Evolutionary conservation across 2,797 vertebrate species (phyloP), one percentile per base, ranked within the genome.

Genomic region (Pangasius mekongensis): DNA sequence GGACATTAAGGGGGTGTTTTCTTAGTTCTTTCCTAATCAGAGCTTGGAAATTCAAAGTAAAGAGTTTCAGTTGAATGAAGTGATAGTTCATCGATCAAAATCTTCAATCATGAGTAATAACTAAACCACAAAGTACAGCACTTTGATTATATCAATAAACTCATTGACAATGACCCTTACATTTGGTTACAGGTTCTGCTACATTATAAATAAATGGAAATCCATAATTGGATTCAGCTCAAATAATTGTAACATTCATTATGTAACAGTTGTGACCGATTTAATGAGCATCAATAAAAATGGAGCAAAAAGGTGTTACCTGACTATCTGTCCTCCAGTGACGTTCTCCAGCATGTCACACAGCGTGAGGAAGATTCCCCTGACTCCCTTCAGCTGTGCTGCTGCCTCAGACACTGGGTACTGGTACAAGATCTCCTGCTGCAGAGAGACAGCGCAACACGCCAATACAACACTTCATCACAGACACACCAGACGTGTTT

Each of bases 351-450:
- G 93, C 97, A 99, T 98, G 94, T 99, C 98, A 91, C 97, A 98
- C 6, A 99, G 96, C 0, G 98, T 99, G 76, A 99, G 97, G 94
- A 99, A 99, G 95, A 99, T 97, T 64, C 98, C 98, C 83, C 98
- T 95, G 85, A 99, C 96, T 71, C 96, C 97, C 93, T 97, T 99
- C 90, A 99, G 96, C 94, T 97, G 98, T 86, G 95, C 91, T 73
- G 98, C 98, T 0, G 97, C 97, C 89, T 98, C 97, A 54, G 97
- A 97, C 89, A 94, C 90, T 0, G 98, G 98, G 89, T 98, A 99
- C 93, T 97, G 97, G 94, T 99, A 99, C 92, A 98, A 91, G 91
- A 99, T 98, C 95, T 99, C 98, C 94, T 99, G 97, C 98, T 96
- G 90, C 64, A 89, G 3, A 90, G 78, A 89, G 33, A 88, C 16